A percentile compares a stretch with the other conserved stretches of the same genome.
These are phyloP conservation scores for Marmota flaviventris DNA, from an alignment of 2,113 vertebrate genomes.

Conservation along the genomic window DNA sequence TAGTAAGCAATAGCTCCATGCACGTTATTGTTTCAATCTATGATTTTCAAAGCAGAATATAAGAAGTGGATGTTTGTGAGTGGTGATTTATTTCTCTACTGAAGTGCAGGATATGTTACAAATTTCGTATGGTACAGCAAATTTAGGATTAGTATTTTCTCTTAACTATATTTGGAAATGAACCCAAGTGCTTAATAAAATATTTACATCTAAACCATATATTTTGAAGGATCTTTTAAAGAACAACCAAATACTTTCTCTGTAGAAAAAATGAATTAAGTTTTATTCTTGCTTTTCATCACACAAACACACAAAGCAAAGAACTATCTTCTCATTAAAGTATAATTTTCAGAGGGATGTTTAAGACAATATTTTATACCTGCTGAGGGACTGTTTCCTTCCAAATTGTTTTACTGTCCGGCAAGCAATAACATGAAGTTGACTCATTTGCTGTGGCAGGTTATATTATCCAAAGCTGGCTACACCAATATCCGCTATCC, in stretches of 20 bases:
- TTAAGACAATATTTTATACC: constrained; percentile 53
- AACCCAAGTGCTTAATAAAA: constrained; percentile 52
- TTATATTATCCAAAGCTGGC: not conserved
- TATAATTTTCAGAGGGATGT: constrained; percentile 46
- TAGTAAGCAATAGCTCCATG: not conserved
- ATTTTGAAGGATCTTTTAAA: constrained; percentile 15
- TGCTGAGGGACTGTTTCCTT: not conserved
- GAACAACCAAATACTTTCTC: constrained; percentile 18
- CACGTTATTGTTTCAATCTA: not conserved
- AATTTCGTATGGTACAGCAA: not conserved
- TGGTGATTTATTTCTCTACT: not conserved
- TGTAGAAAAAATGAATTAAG: constrained; percentile 27
- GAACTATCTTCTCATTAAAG: constrained; percentile 17
- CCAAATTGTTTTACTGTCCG: constrained; percentile 51
- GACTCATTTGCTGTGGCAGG: constrained; percentile 22
- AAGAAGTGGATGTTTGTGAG: not conserved
- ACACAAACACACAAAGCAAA: constrained; percentile 11
- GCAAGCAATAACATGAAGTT: not conserved
- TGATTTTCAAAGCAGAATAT: constrained; percentile 27
- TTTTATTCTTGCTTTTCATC: constrained; percentile 42
- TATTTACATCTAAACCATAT: constrained; percentile 45
- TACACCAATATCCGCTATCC: not conserved
- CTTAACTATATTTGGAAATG: constrained; percentile 38
- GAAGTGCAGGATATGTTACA: not conserved
- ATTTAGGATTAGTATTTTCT: constrained; percentile 51